These are phyloP conservation scores for Caenorhabditis afra DNA, from an alignment of 2,888 invertebrate genomes.

Conservation along the genomic window DNA sequence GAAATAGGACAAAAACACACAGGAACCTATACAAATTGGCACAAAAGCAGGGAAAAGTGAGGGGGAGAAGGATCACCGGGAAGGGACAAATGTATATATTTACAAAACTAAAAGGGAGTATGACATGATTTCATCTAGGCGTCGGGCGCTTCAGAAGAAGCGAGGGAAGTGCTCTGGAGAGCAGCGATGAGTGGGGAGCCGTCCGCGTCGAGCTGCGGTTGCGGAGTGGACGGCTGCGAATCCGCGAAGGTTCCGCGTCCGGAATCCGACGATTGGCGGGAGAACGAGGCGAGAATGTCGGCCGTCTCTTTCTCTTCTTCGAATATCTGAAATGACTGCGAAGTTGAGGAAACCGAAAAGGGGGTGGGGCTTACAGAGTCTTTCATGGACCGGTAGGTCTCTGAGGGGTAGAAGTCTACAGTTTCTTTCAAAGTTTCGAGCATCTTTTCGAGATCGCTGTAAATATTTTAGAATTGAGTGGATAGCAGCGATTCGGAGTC, in stretches of 20 bases:
- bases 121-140: not conserved
- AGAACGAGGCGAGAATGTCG: slow-evolving; percentile 35
- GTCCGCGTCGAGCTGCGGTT: slow-evolving; percentile 37
- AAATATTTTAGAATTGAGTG: not conserved
- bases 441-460: slow-evolving; percentile 41
- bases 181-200: slow-evolving; percentile 24
- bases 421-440: slow-evolving; percentile 25
- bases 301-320: slow-evolving; percentile 49
- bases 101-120: slow-evolving; percentile 12
- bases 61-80: slow-evolving; percentile 20
- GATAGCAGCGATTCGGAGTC: slow-evolving; percentile 6
- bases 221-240: slow-evolving; percentile 48
- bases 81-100: slow-evolving; percentile 20
- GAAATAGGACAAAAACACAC: slow-evolving; percentile 21
- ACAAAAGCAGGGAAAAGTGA: slow-evolving; percentile 10
- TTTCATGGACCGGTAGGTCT: slow-evolving; percentile 30
- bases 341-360: not conserved
- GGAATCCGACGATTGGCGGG: slow-evolving; percentile 58
- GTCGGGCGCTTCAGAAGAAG: not conserved
- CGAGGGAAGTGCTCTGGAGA: not conserved
- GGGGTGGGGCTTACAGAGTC: slow-evolving; percentile 21
- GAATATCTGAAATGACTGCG: slow-evolving; percentile 38
- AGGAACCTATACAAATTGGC: slow-evolving; percentile 8
- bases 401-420: slow-evolving; percentile 30
- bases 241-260: slow-evolving; percentile 48